Conservation (phyloP, 2,797 vertebrate genomes). For the Gobionotothen gibberifrons region DNA sequence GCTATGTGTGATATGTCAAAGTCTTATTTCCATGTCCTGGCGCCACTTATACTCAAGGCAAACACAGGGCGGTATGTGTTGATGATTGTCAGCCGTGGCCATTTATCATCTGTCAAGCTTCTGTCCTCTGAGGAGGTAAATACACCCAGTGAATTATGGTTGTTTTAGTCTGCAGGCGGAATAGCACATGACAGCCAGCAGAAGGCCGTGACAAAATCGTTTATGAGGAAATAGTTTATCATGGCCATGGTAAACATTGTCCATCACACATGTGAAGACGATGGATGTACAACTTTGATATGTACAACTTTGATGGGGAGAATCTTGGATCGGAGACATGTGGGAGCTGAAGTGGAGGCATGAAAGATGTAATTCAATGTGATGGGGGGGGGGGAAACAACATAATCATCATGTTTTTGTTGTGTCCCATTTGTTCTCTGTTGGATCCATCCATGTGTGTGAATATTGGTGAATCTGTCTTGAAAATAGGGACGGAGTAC, state of each 20-base stretch:
- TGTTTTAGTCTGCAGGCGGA: constrained; percentile 90
- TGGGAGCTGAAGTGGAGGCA: constrained; percentile 52
- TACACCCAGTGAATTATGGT: constrained; percentile 94
- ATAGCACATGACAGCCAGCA: constrained; percentile 88
- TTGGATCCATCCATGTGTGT: constrained; percentile 47
- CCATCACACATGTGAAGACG: constrained; percentile 71
- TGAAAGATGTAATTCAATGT: constrained; percentile 58
- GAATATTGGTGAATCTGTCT: constrained; percentile 51
- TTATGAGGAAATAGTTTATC: constrained; percentile 90
- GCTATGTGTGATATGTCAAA: constrained; percentile 81
- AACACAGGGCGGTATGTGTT: constrained; percentile 89
- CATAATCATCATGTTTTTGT: constrained; percentile 55
- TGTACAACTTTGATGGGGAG: constrained; percentile 54
- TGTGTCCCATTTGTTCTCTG: constrained; percentile 59
- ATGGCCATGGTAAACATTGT: constrained; percentile 83
- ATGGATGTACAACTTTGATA: constrained; percentile 65
- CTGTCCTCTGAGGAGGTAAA: constrained; percentile 91
- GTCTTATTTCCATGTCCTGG: constrained; percentile 92
- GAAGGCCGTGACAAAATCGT: constrained; percentile 86
- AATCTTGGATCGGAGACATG: constrained; percentile 49
- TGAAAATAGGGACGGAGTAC: constrained; percentile 27
- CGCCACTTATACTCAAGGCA: constrained; percentile 93
- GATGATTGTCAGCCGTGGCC: constrained; percentile 94
- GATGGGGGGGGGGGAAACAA: constrained; percentile 30
- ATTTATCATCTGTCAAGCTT: constrained; percentile 96